These are phyloP conservation scores for Oscheius sp. DNA, from an alignment of 1,140 invertebrate genomes.

Conservation along the genomic window DNA sequence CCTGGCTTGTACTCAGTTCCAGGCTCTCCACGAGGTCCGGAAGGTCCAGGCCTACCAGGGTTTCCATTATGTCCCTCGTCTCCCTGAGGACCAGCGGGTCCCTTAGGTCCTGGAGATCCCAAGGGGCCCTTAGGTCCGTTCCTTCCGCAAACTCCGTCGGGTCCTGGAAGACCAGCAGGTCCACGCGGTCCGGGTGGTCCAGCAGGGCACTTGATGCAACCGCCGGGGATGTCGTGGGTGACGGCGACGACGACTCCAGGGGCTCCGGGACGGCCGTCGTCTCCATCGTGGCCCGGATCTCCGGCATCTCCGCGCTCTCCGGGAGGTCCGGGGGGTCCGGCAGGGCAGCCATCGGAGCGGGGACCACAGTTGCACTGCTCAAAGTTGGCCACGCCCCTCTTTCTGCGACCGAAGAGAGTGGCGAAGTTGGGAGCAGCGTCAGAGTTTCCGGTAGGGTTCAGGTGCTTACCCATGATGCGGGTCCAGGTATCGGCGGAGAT, in stretches of 20 bases:
- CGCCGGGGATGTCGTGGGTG: constrained; percentile 26
- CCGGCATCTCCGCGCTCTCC: constrained; percentile 36
- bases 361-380: constrained; percentile 37
- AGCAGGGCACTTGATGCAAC: constrained; percentile 37
- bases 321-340: constrained; percentile 41
- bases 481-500: constrained; percentile 29
- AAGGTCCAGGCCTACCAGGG: constrained; percentile 30
- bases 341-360: constrained; percentile 27
- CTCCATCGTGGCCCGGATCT: constrained; percentile 22
- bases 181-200: constrained; percentile 31
- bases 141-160: too few relatives aligned
- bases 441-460: constrained; percentile 24
- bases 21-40: constrained; percentile 32
- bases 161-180: constrained; percentile 30
- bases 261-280: constrained; percentile 36
- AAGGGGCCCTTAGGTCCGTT: too few relatives aligned
- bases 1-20: constrained; percentile 33
- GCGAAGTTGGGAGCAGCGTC: constrained; percentile 28
- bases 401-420: constrained; percentile 29
- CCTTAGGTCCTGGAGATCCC: too few relatives aligned
- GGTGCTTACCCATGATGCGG: constrained; percentile 28
- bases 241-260: constrained; percentile 31
- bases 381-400: constrained; percentile 17
- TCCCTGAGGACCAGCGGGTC: too few relatives aligned
- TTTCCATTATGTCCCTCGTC: too few relatives aligned